Evolutionary conservation across 30 jellyfish, hydroid and myxozoan species (phyloP), one percentile per base, ranked within the genome.

Genomic region (Morbakka virulenta): DNA sequence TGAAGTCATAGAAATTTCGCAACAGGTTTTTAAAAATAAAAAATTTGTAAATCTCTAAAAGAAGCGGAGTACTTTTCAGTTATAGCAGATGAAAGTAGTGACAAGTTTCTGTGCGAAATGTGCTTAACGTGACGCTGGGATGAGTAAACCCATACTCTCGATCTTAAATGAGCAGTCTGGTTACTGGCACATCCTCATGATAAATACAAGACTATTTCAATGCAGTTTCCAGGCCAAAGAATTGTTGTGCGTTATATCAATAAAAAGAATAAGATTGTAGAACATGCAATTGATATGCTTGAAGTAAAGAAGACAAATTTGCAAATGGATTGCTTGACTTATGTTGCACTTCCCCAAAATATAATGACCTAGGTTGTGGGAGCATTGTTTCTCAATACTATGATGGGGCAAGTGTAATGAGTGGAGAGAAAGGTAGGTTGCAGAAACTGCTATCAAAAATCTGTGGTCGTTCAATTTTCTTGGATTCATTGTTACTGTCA

Each of bases 341-440:
- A n/a, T 67, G 64, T 30, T 21, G n/a, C n/a, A n/a, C n/a, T n/a
- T n/a, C n/a, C n/a, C n/a, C n/a, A n/a, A n/a, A n/a, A n/a, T n/a
- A n/a, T n/a, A n/a, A n/a, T n/a, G n/a, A n/a, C n/a, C n/a, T n/a
- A 28, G 20, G 26, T n/a, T 32, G 64, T 36, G 32, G 66, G 21
- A 66, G 79, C 27, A 67, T 23, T 2, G 76, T 67, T 13, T 33
- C 69, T 67, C 69, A 67, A 28, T 67, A 66, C 64, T 67, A 67
- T 32, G 79, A 67, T 35, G 67, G 79, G 13, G 79, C 79, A 67
- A 67, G 79, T 33, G 79, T 67, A 24, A 67, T 67, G 79, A 23
- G 79, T 35, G 79, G 79, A 67, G 28, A 27, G 24, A 67, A 35
- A 67, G 79, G 79, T 11, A 66, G 79, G 20, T 23, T 67, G 66